Base-by-base conservation (phyloP, 1,140 invertebrate species). In the Diploscapter pachys region DNA sequence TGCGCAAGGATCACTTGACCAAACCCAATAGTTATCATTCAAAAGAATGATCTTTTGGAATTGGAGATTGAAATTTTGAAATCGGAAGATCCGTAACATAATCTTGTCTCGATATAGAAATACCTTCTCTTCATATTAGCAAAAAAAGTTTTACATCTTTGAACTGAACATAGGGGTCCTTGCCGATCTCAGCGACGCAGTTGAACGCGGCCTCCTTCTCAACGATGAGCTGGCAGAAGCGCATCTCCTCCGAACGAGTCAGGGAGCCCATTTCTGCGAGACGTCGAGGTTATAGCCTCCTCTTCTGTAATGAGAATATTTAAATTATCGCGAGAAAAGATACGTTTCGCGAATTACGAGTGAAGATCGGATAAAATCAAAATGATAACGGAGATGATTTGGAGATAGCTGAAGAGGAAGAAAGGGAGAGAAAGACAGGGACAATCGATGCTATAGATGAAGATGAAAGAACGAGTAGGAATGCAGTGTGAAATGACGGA, bases 161-260 rank as follows among this genome's bases (percentile, higher is more conserved):
- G 87, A 95, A 95, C 88, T 95, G 93, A 75, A 93, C 93, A 76
- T 91, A 90, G 77, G 93, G 93, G 62, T 92, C 89, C 89, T 95
- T 93, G 13, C 93, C 93, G 72, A 95, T 88, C 86, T 93, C 92
- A 3, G 93, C 92, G 11, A 95, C 92, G 76, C 92, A 93, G 72
- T 91, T 90, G 87, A 95, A 95, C 48, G 92, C 93, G 50, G 93
- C 92, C 88, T 95, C 93, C 66, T 85, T 92, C 86, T 94, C 93
- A 80, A 94, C 91, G 87, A 94, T 93, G 85, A 94, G 89, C 87
- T 94, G 93, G 89, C 92, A 93, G 75, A 93, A 88, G 63, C 90
- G 90, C 93, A 95, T 94, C 86, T 93, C 90, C 86, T 95, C 93
- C 86, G 92, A 93, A 62, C 93, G 90, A 86, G 94, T 93, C 87